Evolutionary conservation across 1,140 invertebrate species (phyloP).

Genomic region (Protaetia brevitarsis): DNA sequence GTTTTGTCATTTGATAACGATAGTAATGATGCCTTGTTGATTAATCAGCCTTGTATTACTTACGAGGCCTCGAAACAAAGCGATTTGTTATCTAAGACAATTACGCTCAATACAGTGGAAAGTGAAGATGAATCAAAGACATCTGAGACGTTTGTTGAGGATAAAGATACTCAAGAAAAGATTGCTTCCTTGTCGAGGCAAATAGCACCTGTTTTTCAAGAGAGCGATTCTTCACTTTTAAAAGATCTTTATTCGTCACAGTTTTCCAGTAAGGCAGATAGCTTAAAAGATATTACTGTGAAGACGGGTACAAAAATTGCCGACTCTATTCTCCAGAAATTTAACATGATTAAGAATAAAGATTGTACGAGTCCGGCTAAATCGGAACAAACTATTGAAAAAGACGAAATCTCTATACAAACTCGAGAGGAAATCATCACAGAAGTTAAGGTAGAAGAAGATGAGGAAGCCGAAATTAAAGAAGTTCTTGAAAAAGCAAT

Average conservation of each 20-base stretch:
- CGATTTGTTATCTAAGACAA: conserved; percentile 30
- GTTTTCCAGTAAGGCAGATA: conserved; percentile 50
- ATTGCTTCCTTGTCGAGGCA: conserved; percentile 32
- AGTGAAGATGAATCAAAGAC: conserved; percentile 36
- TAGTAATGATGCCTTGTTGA: conserved; percentile 44
- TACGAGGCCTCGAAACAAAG: conserved; percentile 36
- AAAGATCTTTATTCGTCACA: conserved; percentile 40
- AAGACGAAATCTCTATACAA: background rate
- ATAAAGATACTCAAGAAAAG: conserved; percentile 29
- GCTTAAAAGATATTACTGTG: conserved; percentile 44
- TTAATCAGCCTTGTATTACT: conserved; percentile 26
- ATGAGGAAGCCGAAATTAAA: conserved; percentile 22
- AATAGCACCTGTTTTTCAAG: conserved; percentile 47
- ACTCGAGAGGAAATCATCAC: conserved; percentile 27
- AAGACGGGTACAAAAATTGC: conserved; percentile 46
- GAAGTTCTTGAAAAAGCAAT: background rate
- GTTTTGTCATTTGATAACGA: conserved; percentile 50
- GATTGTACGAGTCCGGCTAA: background rate
- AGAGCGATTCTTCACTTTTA: conserved; percentile 45
- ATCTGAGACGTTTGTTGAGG: conserved; percentile 23
- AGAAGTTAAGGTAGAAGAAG: conserved; percentile 35
- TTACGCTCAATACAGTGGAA: conserved; percentile 29
- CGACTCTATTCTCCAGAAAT: conserved; percentile 45
- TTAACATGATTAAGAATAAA: conserved; percentile 42
- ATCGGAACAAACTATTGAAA: background rate